These are phyloP conservation scores for Lipotes vexillifer DNA, from an alignment of 2,113 vertebrate genomes.

Conservation along the genomic window DNA sequence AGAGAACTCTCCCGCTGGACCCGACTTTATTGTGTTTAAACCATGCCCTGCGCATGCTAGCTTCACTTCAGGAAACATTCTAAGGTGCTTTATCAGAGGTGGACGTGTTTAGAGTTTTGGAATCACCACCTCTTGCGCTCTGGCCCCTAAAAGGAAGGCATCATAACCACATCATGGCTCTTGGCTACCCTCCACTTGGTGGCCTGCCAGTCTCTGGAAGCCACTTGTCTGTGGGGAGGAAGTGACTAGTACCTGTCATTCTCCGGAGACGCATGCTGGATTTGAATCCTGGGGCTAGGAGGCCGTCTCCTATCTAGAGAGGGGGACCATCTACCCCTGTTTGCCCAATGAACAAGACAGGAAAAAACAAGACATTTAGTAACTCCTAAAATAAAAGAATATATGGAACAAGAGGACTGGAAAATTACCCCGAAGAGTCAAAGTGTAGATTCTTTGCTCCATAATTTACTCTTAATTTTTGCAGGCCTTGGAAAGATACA, in stretches of 20 bases:
- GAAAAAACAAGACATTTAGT: conserved; percentile 85
- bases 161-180: neutral
- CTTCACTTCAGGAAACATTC: neutral
- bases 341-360: conserved; percentile 85
- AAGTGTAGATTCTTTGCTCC: neutral
- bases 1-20: neutral
- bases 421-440: conserved; percentile 78
- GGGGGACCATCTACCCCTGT: conserved; percentile 88
- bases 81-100: conserved; percentile 66
- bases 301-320: conserved; percentile 96
- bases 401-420: conserved; percentile 75
- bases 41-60: neutral
- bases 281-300: conserved; percentile 98
- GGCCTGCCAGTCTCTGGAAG: conserved; percentile 45
- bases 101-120: neutral
- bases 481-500: neutral
- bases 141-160: conserved; percentile 35
- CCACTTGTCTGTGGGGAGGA: conserved; percentile 78
- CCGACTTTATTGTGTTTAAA: neutral
- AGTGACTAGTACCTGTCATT: conserved; percentile 95
- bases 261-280: conserved; percentile 97
- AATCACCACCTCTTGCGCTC: conserved; percentile 20
- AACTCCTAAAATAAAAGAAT: conserved; percentile 72
- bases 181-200: conserved; percentile 17
- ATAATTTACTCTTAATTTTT: neutral